Evolutionary conservation across 2,888 invertebrate genomes (phyloP).

Genomic region (Limulus polyphemus): DNA sequence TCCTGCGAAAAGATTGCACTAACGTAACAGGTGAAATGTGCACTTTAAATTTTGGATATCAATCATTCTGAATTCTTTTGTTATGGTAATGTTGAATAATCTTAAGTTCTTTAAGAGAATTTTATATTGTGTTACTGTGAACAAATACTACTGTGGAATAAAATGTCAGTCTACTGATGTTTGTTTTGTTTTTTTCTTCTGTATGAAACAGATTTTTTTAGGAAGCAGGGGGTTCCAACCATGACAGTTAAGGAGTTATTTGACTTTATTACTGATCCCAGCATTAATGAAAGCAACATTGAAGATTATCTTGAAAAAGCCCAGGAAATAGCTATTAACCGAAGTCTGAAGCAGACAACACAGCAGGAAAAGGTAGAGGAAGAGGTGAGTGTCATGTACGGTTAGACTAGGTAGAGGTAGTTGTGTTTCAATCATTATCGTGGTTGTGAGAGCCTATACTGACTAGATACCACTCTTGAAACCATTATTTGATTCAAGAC

Average conservation of each 20-base stretch:
- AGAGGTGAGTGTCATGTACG: conserved; percentile 53
- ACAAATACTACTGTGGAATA: not conserved
- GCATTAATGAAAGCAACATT: conserved; percentile 65
- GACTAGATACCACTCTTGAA: no score
- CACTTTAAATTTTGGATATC: not conserved
- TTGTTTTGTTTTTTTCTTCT: conserved; percentile 1
- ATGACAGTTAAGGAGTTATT: conserved; percentile 83
- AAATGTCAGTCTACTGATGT: not conserved
- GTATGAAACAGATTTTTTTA: conserved; percentile 36
- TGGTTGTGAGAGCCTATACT: no score
- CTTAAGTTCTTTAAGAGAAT: not conserved
- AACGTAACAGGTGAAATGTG: conserved; percentile 35
- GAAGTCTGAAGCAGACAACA: conserved; percentile 51
- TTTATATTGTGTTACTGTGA: no score
- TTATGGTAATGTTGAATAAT: not conserved
- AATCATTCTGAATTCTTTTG: not conserved
- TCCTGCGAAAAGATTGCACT: conserved; percentile 44
- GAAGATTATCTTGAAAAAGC: conserved; percentile 62
- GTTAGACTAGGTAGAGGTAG: no score
- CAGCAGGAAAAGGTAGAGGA: conserved; percentile 65
- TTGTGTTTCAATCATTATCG: no score
- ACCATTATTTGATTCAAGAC: no score
- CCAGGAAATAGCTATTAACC: conserved; percentile 52
- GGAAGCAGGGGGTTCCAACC: conserved; percentile 57
- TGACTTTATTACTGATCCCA: conserved; percentile 88